Evolutionary conservation across 64 coral and sea anemone species (phyloP).

Genomic region (Platygyra sinensis): DNA sequence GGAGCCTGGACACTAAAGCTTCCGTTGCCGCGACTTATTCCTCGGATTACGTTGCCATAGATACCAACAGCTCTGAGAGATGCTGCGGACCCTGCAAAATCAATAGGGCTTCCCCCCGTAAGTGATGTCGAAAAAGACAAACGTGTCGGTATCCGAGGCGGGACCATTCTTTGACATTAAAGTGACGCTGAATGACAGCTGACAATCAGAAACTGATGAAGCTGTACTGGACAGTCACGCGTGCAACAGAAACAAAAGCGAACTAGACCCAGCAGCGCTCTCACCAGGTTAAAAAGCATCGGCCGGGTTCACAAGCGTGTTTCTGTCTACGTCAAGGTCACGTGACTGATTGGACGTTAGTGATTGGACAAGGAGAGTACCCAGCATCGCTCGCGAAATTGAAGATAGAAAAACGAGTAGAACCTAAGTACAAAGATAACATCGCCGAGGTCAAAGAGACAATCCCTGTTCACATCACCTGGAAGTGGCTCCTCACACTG

Average conservation of each 20-base stretch:
- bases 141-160: background rate
- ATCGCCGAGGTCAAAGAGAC: constrained; percentile 60
- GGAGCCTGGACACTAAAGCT: constrained; percentile 45
- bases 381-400: constrained; percentile 25
- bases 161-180: constrained; percentile 19
- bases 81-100: constrained; percentile 25
- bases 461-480: constrained; percentile 64
- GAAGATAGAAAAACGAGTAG: constrained; percentile 15
- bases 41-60: constrained; percentile 61
- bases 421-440: constrained; percentile 55
- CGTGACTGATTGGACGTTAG: constrained; percentile 9
- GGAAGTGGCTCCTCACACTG: constrained; percentile 14
- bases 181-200: constrained; percentile 42
- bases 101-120: constrained; percentile 4
- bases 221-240: constrained; percentile 44
- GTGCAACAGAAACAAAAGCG: constrained; percentile 37
- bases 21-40: constrained; percentile 33
- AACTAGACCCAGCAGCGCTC: constrained; percentile 47
- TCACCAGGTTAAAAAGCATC: constrained; percentile 62
- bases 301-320: constrained; percentile 45
- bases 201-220: constrained; percentile 34
- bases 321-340: constrained; percentile 55
- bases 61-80: background rate
- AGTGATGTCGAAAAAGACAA: constrained; percentile 55
- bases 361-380: constrained; percentile 16